A percentile compares a stretch with the other conserved stretches of the same genome.
These are phyloP conservation scores for Minunthozetes semirufus DNA, from an alignment of 2,888 invertebrate genomes.

Conservation along the genomic window DNA sequence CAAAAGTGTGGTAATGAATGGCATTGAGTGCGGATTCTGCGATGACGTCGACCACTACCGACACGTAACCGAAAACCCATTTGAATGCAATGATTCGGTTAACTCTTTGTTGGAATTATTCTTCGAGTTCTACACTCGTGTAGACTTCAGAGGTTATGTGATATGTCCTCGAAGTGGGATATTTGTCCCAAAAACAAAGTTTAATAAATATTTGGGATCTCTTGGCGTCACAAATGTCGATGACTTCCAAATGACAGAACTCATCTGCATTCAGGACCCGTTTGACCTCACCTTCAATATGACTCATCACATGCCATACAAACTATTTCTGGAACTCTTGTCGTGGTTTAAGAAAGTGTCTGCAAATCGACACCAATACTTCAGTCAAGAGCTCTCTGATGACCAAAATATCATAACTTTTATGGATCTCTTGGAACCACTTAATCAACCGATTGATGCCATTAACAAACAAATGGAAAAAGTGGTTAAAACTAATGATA, in stretches of 20 bases:
- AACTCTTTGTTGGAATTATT: not conserved
- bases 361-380: not conserved
- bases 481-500: not conserved
- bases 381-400: not conserved
- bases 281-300: slow-evolving; percentile 12
- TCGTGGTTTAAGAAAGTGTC: not conserved
- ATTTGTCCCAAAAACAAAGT: not conserved
- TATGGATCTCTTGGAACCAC: not conserved
- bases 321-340: not conserved
- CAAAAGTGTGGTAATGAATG: not conserved
- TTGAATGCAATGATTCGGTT: not conserved
- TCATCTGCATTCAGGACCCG: slow-evolving; percentile 11
- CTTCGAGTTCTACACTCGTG: not conserved
- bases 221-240: not conserved
- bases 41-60: not conserved
- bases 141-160: not conserved
- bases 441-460: not conserved
- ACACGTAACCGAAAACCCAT: not conserved
- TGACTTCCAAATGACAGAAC: not conserved
- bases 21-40: not conserved
- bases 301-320: not conserved
- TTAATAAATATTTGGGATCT: not conserved
- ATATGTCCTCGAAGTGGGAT: not conserved
- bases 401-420: not conserved
- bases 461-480: not conserved